Base-by-base conservation (phyloP, 2,888 invertebrate species). In the Schrankia costaestrigalis region DNA sequence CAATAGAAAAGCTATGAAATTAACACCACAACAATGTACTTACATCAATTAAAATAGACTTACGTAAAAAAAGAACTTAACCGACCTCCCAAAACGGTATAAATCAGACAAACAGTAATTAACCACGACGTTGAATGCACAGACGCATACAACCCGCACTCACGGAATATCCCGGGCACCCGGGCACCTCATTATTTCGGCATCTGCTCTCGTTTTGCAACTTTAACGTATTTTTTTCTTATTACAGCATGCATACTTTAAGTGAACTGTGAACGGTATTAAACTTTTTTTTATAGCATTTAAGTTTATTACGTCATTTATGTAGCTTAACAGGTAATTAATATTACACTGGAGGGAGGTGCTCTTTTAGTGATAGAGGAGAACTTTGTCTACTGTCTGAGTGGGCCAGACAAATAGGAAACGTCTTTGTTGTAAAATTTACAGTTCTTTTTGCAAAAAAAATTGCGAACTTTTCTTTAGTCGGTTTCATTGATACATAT, bases 151-250 rank as follows among this genome's bases (percentile, higher is more conserved):
- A 54, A 53, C 56, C 45, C 59, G 37, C 51, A 51, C 58, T n/a
- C n/a, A n/a, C n/a, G n/a, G n/a, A n/a, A n/a, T 57, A 63, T 61
- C 64, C 60, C 67, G 58, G 63, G 69, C 66, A 71, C 66, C 67
- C 60, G 63, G 46, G 62, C 67, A 68, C 66, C 77, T 83, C 78
- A 78, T 83, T 83, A 83, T 74, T 69, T 63, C 54, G 78, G 76
- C 73, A 81, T 80, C 64, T 75, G 79, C 75, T 81, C 81, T 78
- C 65, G 70, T 83, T 79, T 72, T 50, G 63, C 63, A 55, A 68
- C 47, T 40, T 31, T 15, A 23, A 22, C 46, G 39, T 45, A 45
- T 42, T 51, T 59, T 45, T 51, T 56, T 46, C 47, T 48, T 34
- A 37, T 58, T 55, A 24, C 35, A 21, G 44, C 48, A 52, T 40